These are phyloP conservation scores for Drosophila triauraria DNA, from an alignment of 1,140 invertebrate genomes.

Conservation along the genomic window DNA sequence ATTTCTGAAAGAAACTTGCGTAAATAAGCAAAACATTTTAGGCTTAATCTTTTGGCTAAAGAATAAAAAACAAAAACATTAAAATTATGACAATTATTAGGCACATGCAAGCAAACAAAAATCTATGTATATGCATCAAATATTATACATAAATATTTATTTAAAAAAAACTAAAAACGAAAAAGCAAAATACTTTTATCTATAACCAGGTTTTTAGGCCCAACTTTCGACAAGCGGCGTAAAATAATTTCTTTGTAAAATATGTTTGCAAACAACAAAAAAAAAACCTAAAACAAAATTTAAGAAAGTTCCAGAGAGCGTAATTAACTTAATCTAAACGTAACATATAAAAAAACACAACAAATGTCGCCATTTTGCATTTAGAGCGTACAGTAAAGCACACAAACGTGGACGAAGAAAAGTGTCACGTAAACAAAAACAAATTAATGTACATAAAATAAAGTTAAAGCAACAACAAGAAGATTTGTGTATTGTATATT, in stretches of 20 bases:
- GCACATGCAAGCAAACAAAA: slow-evolving; percentile 52
- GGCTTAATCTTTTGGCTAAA: slow-evolving; percentile 80
- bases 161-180: slow-evolving; percentile 36
- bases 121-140: slow-evolving; percentile 41
- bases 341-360: slow-evolving; percentile 63
- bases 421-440: slow-evolving; percentile 27
- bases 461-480: slow-evolving; percentile 24
- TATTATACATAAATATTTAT: slow-evolving; percentile 68
- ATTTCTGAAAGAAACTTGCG: slow-evolving; percentile 74
- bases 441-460: slow-evolving; percentile 48
- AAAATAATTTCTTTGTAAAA: slow-evolving; percentile 83
- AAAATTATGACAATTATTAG: slow-evolving; percentile 63
- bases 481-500: slow-evolving; percentile 54
- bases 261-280: slow-evolving; percentile 49
- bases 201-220: slow-evolving; percentile 73
- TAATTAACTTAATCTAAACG: slow-evolving; percentile 57
- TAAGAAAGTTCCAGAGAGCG: slow-evolving; percentile 45
- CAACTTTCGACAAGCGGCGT: slow-evolving; percentile 74
- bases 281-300: slow-evolving; percentile 11
- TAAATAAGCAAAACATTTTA: slow-evolving; percentile 65
- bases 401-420: slow-evolving; percentile 24
- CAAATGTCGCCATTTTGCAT: slow-evolving; percentile 84
- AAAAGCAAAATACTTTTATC: slow-evolving; percentile 52
- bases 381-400: slow-evolving; percentile 72
- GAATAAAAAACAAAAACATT: slow-evolving; percentile 32